A percentile compares a stretch with the other conserved stretches of the same genome.
phyloP scores from a whole-genome alignment of 2,113 vertebrate genomes.

The Antechinus stuartii region DNA sequence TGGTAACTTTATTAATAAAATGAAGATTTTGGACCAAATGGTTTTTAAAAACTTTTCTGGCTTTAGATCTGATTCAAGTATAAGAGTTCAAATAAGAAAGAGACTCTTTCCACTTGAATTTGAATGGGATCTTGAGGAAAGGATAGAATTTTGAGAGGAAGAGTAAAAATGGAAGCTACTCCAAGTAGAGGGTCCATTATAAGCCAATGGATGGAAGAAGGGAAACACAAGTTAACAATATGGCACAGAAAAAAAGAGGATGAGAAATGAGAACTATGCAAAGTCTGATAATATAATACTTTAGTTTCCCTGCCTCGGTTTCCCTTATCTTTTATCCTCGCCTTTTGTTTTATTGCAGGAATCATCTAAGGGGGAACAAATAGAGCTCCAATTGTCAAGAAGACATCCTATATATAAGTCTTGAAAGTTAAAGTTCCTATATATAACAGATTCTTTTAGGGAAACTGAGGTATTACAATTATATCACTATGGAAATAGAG shows the following conservation, averaged over 20 bases:
- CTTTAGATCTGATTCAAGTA: neutral
- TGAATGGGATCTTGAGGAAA: neutral
- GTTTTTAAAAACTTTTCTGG: neutral
- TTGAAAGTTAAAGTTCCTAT: too few species aligned
- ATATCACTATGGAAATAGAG: neutral
- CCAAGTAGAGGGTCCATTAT: neutral
- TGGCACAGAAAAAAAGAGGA: neutral
- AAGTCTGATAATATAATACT: neutral
- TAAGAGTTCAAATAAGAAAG: neutral
- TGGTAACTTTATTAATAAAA: neutral
- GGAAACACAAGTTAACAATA: neutral
- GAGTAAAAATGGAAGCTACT: neutral
- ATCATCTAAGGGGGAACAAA: too few species aligned
- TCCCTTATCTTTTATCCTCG: too few species aligned
- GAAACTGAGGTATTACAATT: neutral
- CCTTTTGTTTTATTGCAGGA: too few species aligned
- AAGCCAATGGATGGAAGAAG: neutral
- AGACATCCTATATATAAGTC: too few species aligned
- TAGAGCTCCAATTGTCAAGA: too few species aligned
- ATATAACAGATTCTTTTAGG: too few species aligned
- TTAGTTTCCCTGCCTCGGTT: too few species aligned
- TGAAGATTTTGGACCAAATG: neutral
- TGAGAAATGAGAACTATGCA: slow-evolving; percentile 2
- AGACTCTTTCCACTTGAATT: neutral
- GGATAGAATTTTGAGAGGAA: neutral